These are phyloP conservation scores for Colistium nudipinnis DNA, from an alignment of 2,113 vertebrate species.

Conservation along the genomic window DNA sequence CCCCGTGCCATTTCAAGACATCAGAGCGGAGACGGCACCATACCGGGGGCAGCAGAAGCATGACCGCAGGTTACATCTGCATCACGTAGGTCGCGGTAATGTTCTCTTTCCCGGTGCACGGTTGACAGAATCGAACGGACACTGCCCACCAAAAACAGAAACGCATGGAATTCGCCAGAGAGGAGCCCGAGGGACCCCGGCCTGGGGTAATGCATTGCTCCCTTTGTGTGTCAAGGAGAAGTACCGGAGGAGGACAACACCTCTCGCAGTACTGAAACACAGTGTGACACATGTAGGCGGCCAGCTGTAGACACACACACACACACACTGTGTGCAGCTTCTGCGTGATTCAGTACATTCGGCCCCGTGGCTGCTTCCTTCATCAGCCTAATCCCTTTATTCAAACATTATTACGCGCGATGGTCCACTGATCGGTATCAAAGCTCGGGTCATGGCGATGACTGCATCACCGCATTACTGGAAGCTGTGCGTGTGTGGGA, in stretches of 20 bases:
- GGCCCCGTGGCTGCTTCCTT: constrained; percentile 29
- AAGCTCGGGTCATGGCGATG: constrained; percentile 38
- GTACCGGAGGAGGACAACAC: constrained; percentile 36
- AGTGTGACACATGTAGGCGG: constrained; percentile 15
- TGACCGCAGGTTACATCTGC: constrained; percentile 60
- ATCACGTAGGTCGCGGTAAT: constrained; percentile 55
- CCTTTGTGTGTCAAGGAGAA: constrained; percentile 41
- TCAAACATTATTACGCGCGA: constrained; percentile 49
- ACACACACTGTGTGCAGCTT: constrained; percentile 2
- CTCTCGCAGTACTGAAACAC: constrained; percentile 22
- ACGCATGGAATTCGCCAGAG: constrained; percentile 24
- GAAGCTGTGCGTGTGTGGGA: constrained; percentile 23
- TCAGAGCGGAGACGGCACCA: constrained; percentile 62
- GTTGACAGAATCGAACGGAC: constrained; percentile 57
- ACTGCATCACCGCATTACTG: constrained; percentile 43
- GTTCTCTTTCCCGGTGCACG: constrained; percentile 57
- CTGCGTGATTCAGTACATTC: constrained; percentile 34
- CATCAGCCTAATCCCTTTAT: constrained; percentile 60
- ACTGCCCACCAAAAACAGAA: constrained; percentile 52
- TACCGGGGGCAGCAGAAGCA: constrained; percentile 51
- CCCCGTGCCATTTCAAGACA: constrained; percentile 74
- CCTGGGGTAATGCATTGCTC: constrained; percentile 42
- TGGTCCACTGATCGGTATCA: constrained; percentile 54
- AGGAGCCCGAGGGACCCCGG: constrained; percentile 38
- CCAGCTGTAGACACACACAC: constrained; percentile 6